Evolutionary conservation across 2,888 invertebrate species (phyloP).

Genomic region (Dynastes maya): DNA sequence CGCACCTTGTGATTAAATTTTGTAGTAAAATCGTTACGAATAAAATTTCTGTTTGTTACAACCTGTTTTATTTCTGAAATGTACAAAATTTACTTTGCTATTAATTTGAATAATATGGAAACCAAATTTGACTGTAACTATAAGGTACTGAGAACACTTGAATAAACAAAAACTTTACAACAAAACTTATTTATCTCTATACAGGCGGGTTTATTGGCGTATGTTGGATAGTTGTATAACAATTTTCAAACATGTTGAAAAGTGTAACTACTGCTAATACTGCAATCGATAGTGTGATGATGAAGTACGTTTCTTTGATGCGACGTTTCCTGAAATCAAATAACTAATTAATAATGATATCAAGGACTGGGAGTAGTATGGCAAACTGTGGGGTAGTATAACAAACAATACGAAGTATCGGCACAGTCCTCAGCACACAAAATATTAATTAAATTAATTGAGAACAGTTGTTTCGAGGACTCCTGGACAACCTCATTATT

Average conservation of each 20-base stretch:
- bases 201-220: slow-evolving; percentile 2
- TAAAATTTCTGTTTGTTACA: slow-evolving; percentile 15
- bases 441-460: too few species aligned
- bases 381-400: too few species aligned
- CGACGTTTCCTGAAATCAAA: slow-evolving; percentile 19
- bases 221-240: background rate
- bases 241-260: slow-evolving; percentile 30
- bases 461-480: too few species aligned
- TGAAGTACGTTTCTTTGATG: slow-evolving; percentile 16
- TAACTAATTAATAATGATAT: too few species aligned
- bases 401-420: too few species aligned
- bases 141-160: background rate
- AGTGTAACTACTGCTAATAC: slow-evolving; percentile 9
- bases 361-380: too few species aligned
- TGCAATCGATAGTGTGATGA: slow-evolving; percentile 27
- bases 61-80: background rate
- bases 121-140: background rate
- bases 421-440: too few species aligned
- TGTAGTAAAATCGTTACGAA: slow-evolving; percentile 28
- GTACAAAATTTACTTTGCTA: background rate
- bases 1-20: slow-evolving; percentile 31
- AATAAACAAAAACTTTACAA: slow-evolving; percentile 2
- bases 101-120: background rate
- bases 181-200: background rate
- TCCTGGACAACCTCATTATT: too few species aligned